Evolutionary conservation across 2,113 vertebrate species (phyloP), one percentile per base, ranked within the genome.

Genomic region (Guaruba guarouba): DNA sequence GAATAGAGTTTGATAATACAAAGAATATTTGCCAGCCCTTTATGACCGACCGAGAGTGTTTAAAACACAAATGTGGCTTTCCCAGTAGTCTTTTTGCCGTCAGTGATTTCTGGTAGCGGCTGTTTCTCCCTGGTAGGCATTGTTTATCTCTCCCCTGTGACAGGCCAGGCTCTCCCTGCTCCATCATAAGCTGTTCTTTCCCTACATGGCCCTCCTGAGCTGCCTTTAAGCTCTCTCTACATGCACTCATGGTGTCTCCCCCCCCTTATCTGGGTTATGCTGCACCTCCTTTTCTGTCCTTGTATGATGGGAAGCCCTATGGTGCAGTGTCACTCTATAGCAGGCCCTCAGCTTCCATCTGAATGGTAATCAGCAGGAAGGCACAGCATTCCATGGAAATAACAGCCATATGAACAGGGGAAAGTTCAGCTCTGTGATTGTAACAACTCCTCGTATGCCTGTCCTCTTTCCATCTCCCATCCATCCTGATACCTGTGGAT

Each of bases 1-100:
- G 88, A 96, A 96, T 75, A 94, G 92, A 92, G 88, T 88, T 92
- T 61, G 90, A 95, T 90, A 97, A 80, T 71, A 82, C 61, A 71
- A 57, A 88, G 90, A 92, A 81, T 90, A 96, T 92, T 94, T 84
- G 67, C 92, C 90, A 97, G 73, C 61, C 39, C 37, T 92, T 92
- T 92, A 92, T 55, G 68, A 71, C 71, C 64, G 76, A 90, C 75
- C 68, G 22, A 74, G 66, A 73, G 82, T 48, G 66, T 82, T 90
- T 74, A 88, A 85, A 93, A 90, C 90, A 49, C 54, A 73, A 37
- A 51, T 8, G 13, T 35, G 69, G 61, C 31, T 35, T 27, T 92
- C 62, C 57, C 43, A 33, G 28, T 31, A 86, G 86, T 8, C 0
- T 93, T 88, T 92, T 57, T 2, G 14, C 76, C 86, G 55, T 61